phyloP scores from a whole-genome alignment of 30 jellyfish, hydroid and myxozoan genomes.

The Turritopsis dohrnii region DNA sequence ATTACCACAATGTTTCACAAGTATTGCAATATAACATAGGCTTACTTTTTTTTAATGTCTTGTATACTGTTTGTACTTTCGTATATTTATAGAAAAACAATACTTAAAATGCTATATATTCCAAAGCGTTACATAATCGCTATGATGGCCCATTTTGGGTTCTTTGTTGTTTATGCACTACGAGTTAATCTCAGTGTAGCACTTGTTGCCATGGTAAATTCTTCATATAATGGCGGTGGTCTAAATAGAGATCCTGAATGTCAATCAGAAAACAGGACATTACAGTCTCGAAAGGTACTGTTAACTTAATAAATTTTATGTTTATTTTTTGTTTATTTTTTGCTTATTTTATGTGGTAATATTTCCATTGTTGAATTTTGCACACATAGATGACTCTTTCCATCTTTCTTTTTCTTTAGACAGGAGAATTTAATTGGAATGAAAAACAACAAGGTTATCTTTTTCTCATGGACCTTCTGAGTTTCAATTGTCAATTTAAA shows the following conservation, averaged over 20 bases:
- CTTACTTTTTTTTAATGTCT: too few species aligned
- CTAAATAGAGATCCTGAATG: constrained; percentile 52
- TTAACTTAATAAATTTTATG: too few species aligned
- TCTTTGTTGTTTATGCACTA: constrained; percentile 66
- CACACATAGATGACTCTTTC: too few species aligned
- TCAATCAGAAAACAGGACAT: background rate
- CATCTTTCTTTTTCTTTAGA: constrained; percentile 22
- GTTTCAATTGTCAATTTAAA: background rate
- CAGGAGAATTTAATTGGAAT: constrained; percentile 69
- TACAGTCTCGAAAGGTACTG: background rate
- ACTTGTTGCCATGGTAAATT: constrained; percentile 79
- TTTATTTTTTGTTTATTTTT: too few species aligned
- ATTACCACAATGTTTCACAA: too few species aligned
- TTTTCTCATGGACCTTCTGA: too few species aligned
- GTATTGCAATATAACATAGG: too few species aligned
- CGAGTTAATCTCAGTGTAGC: constrained; percentile 82
- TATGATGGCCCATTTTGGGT: constrained; percentile 63
- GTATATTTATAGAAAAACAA: background rate
- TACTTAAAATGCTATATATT: constrained; percentile 12
- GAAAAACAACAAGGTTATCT: constrained; percentile 75
- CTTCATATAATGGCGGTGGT: constrained; percentile 41
- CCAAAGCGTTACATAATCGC: constrained; percentile 58
- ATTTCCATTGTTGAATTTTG: too few species aligned
- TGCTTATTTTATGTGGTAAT: background rate
- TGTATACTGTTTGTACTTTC: too few species aligned